phyloP scores from a whole-genome alignment of 2,888 invertebrate genomes.

The Hipparchia sbordonii region DNA sequence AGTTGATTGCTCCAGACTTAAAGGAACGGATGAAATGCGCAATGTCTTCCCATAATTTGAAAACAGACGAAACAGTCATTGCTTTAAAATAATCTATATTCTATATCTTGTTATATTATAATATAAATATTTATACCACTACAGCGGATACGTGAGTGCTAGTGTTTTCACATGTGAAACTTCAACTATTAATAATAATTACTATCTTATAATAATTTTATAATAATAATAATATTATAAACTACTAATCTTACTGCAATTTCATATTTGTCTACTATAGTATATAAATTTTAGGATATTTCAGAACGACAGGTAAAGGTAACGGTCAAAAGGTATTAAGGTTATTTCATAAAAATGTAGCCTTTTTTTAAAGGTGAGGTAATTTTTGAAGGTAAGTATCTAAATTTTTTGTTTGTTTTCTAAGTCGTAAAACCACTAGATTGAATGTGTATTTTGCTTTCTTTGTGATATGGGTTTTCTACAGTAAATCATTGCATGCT shows the following conservation, averaged over 20 bases:
- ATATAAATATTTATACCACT: constrained; percentile 73
- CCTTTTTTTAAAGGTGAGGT: constrained; percentile 76
- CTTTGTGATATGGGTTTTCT: constrained; percentile 64
- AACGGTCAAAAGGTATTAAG: constrained; percentile 65
- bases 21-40: constrained; percentile 84
- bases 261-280: constrained; percentile 66
- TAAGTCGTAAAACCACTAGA: constrained; percentile 24
- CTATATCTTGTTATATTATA: constrained; percentile 66
- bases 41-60: constrained; percentile 83
- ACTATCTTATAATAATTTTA: constrained; percentile 57
- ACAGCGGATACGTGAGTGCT: constrained; percentile 80
- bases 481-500: constrained; percentile 66
- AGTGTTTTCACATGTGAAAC: constrained; percentile 84
- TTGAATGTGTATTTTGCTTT: constrained; percentile 55
- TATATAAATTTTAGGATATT: constrained; percentile 66
- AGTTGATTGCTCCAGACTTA: constrained; percentile 72
- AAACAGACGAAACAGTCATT: constrained; percentile 72
- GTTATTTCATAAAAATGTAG: constrained; percentile 57
- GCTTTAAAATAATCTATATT: constrained; percentile 75
- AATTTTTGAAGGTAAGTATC: constrained; percentile 67
- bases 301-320: constrained; percentile 78
- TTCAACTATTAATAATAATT: constrained; percentile 67
- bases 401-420: constrained; percentile 41
- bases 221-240: constrained; percentile 69
- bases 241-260: constrained; percentile 75